A percentile compares a stretch with the other conserved stretches of the same genome.
These are phyloP conservation scores for Nasonia vitripennis DNA, from an alignment of 1,140 invertebrate genomes.

Conservation along the genomic window DNA sequence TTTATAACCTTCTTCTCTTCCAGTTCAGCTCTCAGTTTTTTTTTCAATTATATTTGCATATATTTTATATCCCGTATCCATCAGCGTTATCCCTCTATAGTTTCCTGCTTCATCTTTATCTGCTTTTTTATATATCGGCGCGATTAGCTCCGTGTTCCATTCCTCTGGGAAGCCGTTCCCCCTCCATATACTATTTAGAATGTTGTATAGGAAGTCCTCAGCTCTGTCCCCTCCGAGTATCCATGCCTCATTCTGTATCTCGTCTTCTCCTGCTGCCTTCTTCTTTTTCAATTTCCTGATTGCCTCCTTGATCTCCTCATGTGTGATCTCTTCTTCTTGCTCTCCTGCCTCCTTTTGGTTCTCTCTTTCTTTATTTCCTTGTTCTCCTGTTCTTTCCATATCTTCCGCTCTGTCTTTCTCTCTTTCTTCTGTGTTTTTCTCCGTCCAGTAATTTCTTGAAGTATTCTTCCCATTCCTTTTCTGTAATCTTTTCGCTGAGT, in stretches of 20 bases:
- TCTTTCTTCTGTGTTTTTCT: too few relatives aligned
- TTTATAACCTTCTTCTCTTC: not conserved
- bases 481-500: not conserved
- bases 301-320: not conserved
- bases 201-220: too few relatives aligned
- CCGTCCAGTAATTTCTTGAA: not conserved
- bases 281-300: not conserved
- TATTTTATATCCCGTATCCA: conserved; percentile 28
- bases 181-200: conserved; percentile 31
- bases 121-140: conserved; percentile 41
- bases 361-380: not conserved
- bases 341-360: not conserved
- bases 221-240: not conserved
- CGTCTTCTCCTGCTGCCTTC: not conserved
- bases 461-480: not conserved
- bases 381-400: too few relatives aligned
- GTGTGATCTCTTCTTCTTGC: not conserved
- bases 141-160: conserved; percentile 31
- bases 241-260: not conserved
- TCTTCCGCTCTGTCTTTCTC: too few relatives aligned
- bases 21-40: not conserved
- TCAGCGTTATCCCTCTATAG: conserved; percentile 32
- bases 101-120: conserved; percentile 18
- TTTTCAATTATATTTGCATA: not conserved
- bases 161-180: conserved; percentile 5